These are phyloP conservation scores for Esox lucius DNA, from an alignment of 2,797 vertebrate genomes.

Conservation along the genomic window DNA sequence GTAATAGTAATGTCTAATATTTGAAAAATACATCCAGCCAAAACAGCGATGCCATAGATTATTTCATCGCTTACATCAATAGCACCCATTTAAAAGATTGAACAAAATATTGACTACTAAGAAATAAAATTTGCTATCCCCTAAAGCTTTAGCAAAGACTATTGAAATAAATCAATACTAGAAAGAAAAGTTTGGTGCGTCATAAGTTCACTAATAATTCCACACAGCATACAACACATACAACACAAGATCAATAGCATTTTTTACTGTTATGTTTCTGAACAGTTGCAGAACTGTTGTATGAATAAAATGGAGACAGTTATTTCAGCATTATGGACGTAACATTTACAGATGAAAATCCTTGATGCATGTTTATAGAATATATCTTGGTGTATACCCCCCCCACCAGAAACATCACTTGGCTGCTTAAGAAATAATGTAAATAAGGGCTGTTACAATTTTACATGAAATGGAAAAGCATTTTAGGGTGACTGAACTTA, in stretches of 20 bases:
- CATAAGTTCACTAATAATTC: not conserved
- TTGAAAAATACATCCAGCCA: slow-evolving; percentile 2
- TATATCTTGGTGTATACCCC: no score
- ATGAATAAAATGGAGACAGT: not conserved
- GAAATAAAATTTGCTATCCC: slow-evolving; percentile 6
- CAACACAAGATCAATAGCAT: not conserved
- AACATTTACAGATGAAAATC: not conserved
- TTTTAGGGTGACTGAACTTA: no score
- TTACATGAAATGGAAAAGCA: no score
- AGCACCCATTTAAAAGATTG: slow-evolving; percentile 3
- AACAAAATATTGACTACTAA: not conserved
- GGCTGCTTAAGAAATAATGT: no score
- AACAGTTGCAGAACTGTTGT: not conserved
- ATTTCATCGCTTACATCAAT: not conserved
- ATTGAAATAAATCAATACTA: slow-evolving; percentile 1
- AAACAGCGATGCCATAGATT: not conserved
- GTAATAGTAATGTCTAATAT: not conserved
- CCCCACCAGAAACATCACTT: no score
- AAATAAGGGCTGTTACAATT: no score
- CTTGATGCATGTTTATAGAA: not conserved
- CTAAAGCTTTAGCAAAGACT: slow-evolving; percentile 1
- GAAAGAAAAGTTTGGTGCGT: not conserved
- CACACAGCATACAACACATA: not conserved
- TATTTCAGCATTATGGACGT: not conserved
- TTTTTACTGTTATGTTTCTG: slow-evolving; percentile 6